phyloP scores from a whole-genome alignment of 2,888 invertebrate genomes.

The Oligia latruncula region DNA sequence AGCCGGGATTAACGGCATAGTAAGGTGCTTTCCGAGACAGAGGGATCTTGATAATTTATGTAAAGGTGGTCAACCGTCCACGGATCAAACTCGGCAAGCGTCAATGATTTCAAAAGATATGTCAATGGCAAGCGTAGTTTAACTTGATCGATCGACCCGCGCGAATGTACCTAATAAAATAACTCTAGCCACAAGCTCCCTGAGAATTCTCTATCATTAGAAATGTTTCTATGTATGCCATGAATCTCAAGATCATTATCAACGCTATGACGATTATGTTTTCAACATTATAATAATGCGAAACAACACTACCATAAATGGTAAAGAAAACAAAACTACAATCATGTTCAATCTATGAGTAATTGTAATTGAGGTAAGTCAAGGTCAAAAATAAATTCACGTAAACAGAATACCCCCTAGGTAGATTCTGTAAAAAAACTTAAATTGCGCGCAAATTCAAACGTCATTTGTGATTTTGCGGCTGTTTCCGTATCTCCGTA shows the following conservation, averaged over 20 bases:
- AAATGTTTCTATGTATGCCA: not conserved
- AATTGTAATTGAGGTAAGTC: constrained; percentile 1
- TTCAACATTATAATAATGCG: constrained; percentile 1
- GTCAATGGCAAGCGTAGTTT: not conserved
- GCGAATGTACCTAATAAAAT: no score
- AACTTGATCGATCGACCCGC: no score
- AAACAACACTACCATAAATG: constrained; percentile 32
- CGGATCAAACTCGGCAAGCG: not conserved
- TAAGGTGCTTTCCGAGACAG: no score
- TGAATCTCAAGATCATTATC: constrained; percentile 24
- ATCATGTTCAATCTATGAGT: not conserved
- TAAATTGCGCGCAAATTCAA: constrained; percentile 76
- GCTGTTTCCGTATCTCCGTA: constrained; percentile 89
- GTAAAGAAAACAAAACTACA: constrained; percentile 26
- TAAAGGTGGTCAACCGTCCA: not conserved
- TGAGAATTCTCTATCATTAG: not conserved
- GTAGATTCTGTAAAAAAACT: constrained; percentile 16
- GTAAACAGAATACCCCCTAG: not conserved
- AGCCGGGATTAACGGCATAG: no score
- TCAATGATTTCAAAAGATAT: no score
- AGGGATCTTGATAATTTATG: no score
- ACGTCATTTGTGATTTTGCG: constrained; percentile 70
- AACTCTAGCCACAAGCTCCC: not conserved
- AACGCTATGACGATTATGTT: not conserved
- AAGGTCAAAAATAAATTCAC: constrained; percentile 21